Evolutionary conservation across 92 coral and sea anemone genomes (phyloP).

Genomic region (Scolanthus callimorphus): DNA sequence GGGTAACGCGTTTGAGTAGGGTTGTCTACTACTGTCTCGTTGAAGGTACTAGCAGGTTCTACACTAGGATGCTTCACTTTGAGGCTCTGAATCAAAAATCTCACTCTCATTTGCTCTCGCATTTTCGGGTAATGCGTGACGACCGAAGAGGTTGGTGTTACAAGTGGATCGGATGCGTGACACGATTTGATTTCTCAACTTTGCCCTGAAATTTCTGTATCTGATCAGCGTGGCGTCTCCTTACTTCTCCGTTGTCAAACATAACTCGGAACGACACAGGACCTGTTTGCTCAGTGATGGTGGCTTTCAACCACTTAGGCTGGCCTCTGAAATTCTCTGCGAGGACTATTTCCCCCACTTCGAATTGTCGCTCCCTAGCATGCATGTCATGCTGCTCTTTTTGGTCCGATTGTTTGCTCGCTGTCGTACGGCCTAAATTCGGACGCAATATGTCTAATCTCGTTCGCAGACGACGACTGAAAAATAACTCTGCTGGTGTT

Average conservation of each 20-base stretch:
- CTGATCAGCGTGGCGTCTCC: slow-evolving; percentile 23
- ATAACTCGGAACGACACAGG: slow-evolving; percentile 18
- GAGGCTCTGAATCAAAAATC: no score
- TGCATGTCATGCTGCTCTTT: slow-evolving; percentile 18
- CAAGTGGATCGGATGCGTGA: no score
- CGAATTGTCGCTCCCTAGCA: slow-evolving; percentile 9
- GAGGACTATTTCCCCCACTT: slow-evolving; percentile 13
- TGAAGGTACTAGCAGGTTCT: no score
- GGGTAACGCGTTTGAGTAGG: no score
- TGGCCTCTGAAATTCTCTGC: slow-evolving; percentile 22
- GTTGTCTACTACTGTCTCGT: no score
- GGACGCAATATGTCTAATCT: slow-evolving; percentile 30
- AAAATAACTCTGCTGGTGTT: slow-evolving; percentile 25
- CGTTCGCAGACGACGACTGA: slow-evolving; percentile 29
- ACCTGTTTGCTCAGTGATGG: slow-evolving; percentile 12
- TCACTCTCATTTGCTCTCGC: no score
- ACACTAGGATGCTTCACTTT: no score
- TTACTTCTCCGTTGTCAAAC: slow-evolving; percentile 4
- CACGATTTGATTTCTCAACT: no score
- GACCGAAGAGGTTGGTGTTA: no score
- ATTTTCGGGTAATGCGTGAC: no score
- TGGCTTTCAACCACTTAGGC: slow-evolving; percentile 27
- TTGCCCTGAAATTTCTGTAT: no score
- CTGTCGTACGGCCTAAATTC: slow-evolving; percentile 13
- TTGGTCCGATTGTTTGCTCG: slow-evolving; percentile 5